Evolutionary conservation across 2,113 vertebrate genomes (phyloP).

Genomic region (Sinocyclocheilus grahami): DNA sequence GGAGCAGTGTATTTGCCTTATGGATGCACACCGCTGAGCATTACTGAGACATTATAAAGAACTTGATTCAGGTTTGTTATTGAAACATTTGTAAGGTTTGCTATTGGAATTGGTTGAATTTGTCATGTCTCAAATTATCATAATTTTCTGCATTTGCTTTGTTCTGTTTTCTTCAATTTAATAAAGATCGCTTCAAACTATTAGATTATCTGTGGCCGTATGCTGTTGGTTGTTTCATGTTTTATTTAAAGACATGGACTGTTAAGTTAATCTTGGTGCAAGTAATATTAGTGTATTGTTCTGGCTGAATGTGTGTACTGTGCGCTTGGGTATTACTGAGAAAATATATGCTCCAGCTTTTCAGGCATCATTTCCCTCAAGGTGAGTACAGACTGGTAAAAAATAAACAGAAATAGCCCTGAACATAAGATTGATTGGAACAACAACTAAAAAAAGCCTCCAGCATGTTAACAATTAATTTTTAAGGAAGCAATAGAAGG

Average conservation of each 20-base stretch:
- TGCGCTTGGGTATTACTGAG: conserved; percentile 37
- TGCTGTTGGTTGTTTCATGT: background rate
- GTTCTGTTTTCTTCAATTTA: conserved; percentile 33
- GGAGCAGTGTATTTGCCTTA: background rate
- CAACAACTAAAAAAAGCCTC: background rate
- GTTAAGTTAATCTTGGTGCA: background rate
- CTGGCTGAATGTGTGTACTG: conserved; percentile 57
- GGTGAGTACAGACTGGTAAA: background rate
- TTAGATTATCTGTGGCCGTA: background rate
- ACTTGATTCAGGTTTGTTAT: conserved; percentile 43
- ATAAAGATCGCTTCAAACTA: conserved; percentile 39
- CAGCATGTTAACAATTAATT: background rate
- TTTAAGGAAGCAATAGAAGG: background rate
- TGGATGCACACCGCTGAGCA: background rate
- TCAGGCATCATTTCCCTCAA: background rate
- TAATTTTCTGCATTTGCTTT: conserved; percentile 13
- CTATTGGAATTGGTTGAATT: conserved; percentile 5
- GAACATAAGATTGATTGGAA: background rate
- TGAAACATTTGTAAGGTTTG: conserved; percentile 34
- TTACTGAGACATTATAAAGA: conserved; percentile 17
- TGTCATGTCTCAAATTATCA: background rate
- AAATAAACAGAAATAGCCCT: background rate
- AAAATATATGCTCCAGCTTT: background rate
- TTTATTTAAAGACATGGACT: conserved; percentile 22
- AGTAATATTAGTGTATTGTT: background rate